Evolutionary conservation across 2,888 invertebrate genomes (phyloP), one percentile per base, ranked within the genome.

Genomic region (Mesorhabditis sp.): DNA sequence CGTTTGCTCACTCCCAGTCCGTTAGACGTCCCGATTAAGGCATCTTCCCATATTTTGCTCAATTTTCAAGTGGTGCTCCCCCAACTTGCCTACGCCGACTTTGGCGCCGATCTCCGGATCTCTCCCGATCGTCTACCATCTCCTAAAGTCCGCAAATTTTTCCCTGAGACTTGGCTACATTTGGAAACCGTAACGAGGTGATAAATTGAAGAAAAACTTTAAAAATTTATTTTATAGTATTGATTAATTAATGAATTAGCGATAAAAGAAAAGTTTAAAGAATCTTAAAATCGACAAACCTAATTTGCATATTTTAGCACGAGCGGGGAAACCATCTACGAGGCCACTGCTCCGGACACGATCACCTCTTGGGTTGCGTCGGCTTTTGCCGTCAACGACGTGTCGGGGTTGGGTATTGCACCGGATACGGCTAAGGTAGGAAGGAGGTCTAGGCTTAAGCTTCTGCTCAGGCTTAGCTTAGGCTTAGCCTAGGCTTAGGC

Each of bases 341-440:
- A 90, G 71, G 88, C 91, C 75, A 90, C 89, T 65, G 90, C 92
- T n/a, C 94, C 93, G 0, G 92, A 91, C 82, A 90, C 91, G 0
- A 91, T 93, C 80, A 93, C 92, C 5, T 92, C 92, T 0, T 94
- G 93, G 93, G 89, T 92, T 1, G 88, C 93, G 13, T 91, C 91
- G 45, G 93, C 92, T 4, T 93, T 94, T 85, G 92, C 93, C 4
- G 87, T 94, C 73, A 91, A 92, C 86, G 90, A 91, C 0, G 88
- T 90, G 0, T 84, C 90, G 77, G 94, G 94, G 7, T 87, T 94
- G 61, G 93, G 93, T 4, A 88, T 94, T 2, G 90, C 91, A 0
- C 90, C 91, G 5, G 75, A 72, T 13, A 77, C 81, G 1, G 69
- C 76, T 7, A 84, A 84, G 76, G 78, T 80, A 28, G 28, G 28